phyloP scores from a whole-genome alignment of 2,113 vertebrate genomes.

The Calidris pygmaea region DNA sequence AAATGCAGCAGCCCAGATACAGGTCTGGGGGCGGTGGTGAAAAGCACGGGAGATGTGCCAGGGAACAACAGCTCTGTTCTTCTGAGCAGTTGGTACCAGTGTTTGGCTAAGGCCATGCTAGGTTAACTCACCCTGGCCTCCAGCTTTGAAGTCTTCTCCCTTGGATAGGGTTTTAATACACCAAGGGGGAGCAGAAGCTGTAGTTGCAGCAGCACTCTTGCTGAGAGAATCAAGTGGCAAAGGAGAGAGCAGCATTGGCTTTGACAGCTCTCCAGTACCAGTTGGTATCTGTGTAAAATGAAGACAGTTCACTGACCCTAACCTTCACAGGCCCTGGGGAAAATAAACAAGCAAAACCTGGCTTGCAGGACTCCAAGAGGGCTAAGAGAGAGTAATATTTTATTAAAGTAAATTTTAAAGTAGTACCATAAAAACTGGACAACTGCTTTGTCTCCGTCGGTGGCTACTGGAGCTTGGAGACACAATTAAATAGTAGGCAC shows the following conservation, averaged over 20 bases:
- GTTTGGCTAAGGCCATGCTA: not conserved
- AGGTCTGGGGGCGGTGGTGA: not conserved
- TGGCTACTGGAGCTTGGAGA: not conserved
- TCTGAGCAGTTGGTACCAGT: not conserved
- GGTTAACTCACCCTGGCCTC: not conserved
- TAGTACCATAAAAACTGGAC: not conserved
- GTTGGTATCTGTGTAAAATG: not conserved
- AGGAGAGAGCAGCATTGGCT: not conserved
- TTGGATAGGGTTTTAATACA: not conserved
- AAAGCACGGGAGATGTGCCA: rapidly evolving
- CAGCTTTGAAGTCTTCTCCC: not conserved
- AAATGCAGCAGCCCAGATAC: not conserved
- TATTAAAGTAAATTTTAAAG: conserved; percentile 28
- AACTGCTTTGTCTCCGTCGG: not conserved
- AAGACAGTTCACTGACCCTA: not conserved
- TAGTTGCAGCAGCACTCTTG: not conserved
- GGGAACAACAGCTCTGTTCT: not conserved
- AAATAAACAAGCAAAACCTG: not conserved
- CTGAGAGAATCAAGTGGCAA: not conserved
- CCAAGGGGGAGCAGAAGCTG: not conserved
- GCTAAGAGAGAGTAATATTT: not conserved
- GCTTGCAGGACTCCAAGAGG: not conserved
- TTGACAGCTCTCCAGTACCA: not conserved
- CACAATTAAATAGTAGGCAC: not conserved
- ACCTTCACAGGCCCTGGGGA: not conserved